These are phyloP conservation scores for Caenorhabditis parvicauda DNA, from an alignment of 2,888 invertebrate species.

Conservation along the genomic window DNA sequence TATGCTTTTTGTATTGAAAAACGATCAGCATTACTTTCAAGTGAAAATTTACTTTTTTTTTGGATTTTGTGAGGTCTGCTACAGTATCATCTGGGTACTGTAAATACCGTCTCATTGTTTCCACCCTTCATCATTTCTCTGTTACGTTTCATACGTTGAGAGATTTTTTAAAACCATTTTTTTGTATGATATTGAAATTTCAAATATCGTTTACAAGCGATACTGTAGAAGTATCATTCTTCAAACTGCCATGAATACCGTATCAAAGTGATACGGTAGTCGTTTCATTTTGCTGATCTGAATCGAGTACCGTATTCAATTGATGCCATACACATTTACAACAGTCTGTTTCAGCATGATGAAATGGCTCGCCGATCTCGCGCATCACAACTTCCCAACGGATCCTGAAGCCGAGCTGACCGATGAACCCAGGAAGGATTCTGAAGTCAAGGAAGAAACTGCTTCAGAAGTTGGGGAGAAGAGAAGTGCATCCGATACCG, in stretches of 20 bases:
- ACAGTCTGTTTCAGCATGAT: slow-evolving; percentile 47
- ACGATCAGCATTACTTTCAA: not conserved
- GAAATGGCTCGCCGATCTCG: slow-evolving; percentile 52
- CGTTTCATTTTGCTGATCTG: too few species aligned
- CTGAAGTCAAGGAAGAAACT: not conserved
- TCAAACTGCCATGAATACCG: not conserved
- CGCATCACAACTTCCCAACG: slow-evolving; percentile 45
- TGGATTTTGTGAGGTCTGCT: too few species aligned
- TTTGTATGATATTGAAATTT: not conserved
- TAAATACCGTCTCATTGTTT: too few species aligned
- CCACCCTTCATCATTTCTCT: too few species aligned
- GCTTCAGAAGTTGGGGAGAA: not conserved
- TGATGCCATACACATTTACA: not conserved
- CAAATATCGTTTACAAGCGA: not conserved
- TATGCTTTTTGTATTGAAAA: slow-evolving; percentile 14
- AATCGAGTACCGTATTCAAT: too few species aligned
- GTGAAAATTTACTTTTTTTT: not conserved
- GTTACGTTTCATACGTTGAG: too few species aligned
- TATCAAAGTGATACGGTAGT: not conserved
- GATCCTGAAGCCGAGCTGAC: slow-evolving; percentile 39
- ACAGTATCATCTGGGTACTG: too few species aligned
- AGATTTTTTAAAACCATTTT: not conserved
- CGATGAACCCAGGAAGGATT: too few species aligned
- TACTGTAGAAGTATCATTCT: not conserved
- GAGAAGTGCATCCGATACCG: not conserved